These are phyloP conservation scores for Sebastiscus tertius DNA, from an alignment of 2,797 vertebrate genomes.

Conservation along the genomic window DNA sequence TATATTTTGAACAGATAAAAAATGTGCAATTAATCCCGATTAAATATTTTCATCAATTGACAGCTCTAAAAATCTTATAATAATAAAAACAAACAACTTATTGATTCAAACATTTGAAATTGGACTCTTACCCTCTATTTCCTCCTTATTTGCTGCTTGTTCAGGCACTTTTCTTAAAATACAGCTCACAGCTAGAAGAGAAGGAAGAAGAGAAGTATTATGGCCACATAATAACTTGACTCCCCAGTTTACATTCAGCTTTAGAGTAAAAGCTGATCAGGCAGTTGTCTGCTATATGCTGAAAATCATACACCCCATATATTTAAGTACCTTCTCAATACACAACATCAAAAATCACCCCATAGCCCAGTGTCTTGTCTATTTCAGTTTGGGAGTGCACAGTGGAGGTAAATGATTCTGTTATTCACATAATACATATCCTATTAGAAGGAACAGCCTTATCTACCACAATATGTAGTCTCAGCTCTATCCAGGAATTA, in stretches of 20 bases:
- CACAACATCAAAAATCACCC: neutral
- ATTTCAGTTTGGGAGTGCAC: neutral
- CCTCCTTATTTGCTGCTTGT: slow-evolving; percentile 78
- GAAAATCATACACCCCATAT: neutral
- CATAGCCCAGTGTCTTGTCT: neutral
- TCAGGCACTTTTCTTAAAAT: slow-evolving; percentile 90
- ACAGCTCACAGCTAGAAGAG: slow-evolving; percentile 87
- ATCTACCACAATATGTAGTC: neutral
- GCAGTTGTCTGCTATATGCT: neutral
- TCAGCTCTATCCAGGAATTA: neutral
- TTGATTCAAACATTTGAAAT: neutral
- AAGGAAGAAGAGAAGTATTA: slow-evolving; percentile 15
- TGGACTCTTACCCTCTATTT: slow-evolving; percentile 74
- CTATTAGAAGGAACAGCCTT: neutral
- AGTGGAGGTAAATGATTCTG: neutral
- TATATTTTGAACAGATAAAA: too few relatives aligned
- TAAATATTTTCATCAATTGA: too few relatives aligned
- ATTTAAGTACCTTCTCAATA: neutral
- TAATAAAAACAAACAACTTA: neutral
- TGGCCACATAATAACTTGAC: slow-evolving; percentile 2
- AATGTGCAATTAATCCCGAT: too few relatives aligned
- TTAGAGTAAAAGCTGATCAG: slow-evolving; percentile 17
- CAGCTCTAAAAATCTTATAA: neutral
- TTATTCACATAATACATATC: neutral
- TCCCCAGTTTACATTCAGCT: neutral